phyloP scores from a whole-genome alignment of 2,797 vertebrate genomes.

The Paramormyrops hopkinsi region DNA sequence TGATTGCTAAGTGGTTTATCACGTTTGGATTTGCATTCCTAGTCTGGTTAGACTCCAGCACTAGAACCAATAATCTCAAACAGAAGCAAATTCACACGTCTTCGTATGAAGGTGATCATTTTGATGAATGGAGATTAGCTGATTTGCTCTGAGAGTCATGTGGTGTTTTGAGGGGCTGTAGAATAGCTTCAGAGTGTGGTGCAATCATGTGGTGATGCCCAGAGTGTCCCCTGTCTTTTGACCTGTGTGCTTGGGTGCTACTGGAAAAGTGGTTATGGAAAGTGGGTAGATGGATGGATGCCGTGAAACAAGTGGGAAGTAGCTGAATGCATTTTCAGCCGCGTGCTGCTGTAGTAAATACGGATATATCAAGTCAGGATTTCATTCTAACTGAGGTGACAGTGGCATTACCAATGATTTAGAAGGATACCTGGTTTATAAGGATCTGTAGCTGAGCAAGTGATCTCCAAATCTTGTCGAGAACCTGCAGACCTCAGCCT shows the following conservation, averaged over 20 bases:
- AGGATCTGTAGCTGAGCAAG: neutral
- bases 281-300: neutral
- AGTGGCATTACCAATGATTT: neutral
- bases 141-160: neutral
- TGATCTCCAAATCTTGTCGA: neutral
- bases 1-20: neutral
- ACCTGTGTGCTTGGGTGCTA: neutral
- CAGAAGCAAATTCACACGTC: neutral
- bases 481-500: neutral
- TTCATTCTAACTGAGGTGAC: neutral
- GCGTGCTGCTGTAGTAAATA: neutral
- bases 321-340: neutral
- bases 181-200: neutral
- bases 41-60: neutral
- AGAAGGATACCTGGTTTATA: neutral
- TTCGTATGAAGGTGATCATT: neutral
- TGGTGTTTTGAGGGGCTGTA: neutral
- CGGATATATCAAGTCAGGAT: neutral
- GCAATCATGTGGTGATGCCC: neutral
- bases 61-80: neutral
- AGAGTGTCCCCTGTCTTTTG: neutral
- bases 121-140: neutral
- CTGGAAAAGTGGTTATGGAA: neutral
- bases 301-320: neutral
- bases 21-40: neutral